phyloP scores from a whole-genome alignment of 2,888 invertebrate species.

The Globia sparganii region DNA sequence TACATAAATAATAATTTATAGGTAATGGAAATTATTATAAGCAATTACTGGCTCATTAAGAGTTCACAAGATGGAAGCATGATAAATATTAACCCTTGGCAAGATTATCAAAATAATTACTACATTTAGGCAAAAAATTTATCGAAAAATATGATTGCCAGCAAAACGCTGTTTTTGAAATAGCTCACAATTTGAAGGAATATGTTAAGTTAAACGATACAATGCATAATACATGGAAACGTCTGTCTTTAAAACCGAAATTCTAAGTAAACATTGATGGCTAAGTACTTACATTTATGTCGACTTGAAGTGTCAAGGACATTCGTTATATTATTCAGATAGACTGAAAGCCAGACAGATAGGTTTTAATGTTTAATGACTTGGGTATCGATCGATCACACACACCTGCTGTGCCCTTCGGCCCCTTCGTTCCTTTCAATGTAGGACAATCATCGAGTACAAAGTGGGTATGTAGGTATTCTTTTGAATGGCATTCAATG shows the following conservation, averaged over 20 bases:
- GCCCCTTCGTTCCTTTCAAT: conserved; percentile 66
- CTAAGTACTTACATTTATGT: conserved; percentile 53
- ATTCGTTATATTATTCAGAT: conserved; percentile 74
- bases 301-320: conserved; percentile 79
- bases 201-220: conserved; percentile 7
- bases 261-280: conserved; percentile 47
- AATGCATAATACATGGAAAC: conserved; percentile 21
- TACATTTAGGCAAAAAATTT: background rate
- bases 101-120: background rate
- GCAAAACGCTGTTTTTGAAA: background rate
- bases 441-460: conserved; percentile 70
- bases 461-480: conserved; percentile 12
- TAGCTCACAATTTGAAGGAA: background rate
- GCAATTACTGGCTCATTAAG: background rate
- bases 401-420: conserved; percentile 73
- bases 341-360: conserved; percentile 80
- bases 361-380: conserved; percentile 86
- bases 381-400: conserved; percentile 79
- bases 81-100: background rate
- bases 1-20: background rate
- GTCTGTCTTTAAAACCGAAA: conserved; percentile 13
- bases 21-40: no score
- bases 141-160: background rate
- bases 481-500: conserved; percentile 47
- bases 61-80: background rate